A percentile compares a stretch with the other conserved stretches of the same genome.
Evolutionary conservation across 2,888 invertebrate species (phyloP).

Genomic region (Hylaea fasciaria): DNA sequence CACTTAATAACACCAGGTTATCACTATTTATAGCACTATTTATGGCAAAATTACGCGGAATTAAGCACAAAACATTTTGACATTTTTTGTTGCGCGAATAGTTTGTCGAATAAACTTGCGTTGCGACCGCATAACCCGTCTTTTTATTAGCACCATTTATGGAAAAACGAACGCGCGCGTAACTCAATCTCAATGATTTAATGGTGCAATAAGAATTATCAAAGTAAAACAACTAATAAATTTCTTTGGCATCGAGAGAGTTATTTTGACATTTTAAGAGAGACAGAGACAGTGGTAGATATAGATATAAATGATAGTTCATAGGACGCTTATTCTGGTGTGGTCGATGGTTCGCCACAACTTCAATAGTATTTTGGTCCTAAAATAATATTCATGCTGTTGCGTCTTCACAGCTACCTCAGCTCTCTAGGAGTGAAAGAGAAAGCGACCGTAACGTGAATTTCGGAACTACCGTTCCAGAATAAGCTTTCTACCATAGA

Average conservation of each 20-base stretch:
- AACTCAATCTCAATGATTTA: constrained; percentile 70
- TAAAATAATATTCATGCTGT: neutral
- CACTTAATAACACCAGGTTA: constrained; percentile 31
- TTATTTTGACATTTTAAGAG: constrained; percentile 62
- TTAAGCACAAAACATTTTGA: constrained; percentile 76
- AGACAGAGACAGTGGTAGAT: neutral
- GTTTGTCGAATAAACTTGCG: constrained; percentile 47
- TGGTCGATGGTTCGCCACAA: neutral
- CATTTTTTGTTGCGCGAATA: constrained; percentile 62
- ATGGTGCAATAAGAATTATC: constrained; percentile 51
- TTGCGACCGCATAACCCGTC: constrained; percentile 41
- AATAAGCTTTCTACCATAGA: too few species aligned
- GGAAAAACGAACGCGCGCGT: constrained; percentile 57
- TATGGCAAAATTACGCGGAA: constrained; percentile 56
- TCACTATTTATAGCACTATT: constrained; percentile 37
- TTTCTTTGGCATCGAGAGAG: constrained; percentile 81
- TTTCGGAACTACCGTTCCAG: too few species aligned
- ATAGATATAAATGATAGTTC: too few species aligned
- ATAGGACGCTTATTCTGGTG: neutral
- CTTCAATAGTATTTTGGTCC: neutral
- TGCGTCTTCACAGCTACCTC: neutral
- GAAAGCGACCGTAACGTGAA: too few species aligned
- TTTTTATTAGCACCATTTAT: constrained; percentile 37
- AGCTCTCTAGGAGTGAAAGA: too few species aligned
- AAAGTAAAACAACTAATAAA: constrained; percentile 70